Conservation (phyloP, 2,113 vertebrate species). For the Tyto alba region DNA sequence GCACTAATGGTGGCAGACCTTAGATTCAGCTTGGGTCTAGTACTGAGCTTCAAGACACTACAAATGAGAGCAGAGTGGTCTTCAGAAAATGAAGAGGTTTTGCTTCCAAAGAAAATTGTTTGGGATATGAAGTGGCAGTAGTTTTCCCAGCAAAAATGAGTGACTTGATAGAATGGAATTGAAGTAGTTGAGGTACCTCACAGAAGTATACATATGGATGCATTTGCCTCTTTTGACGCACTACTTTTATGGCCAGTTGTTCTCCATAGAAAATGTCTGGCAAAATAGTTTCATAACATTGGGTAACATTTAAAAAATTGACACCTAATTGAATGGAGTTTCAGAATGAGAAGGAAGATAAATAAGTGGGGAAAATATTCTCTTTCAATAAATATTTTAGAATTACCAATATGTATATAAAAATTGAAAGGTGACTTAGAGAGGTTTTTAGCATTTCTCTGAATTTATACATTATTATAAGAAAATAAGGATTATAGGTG, state of each 20-base stretch:
- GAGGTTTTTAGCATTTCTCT: neutral
- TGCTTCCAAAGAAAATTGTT: neutral
- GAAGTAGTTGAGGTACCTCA: neutral
- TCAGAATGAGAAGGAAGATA: neutral
- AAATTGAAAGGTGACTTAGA: neutral
- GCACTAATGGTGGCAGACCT: neutral
- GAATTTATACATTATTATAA: neutral
- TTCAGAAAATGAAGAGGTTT: neutral
- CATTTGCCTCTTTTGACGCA: neutral
- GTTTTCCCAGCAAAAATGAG: neutral
- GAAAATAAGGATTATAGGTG: neutral
- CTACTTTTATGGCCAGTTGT: neutral
- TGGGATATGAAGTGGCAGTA: neutral
- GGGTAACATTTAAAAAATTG: neutral
- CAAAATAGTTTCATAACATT: neutral
- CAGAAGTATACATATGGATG: rapidly evolving
- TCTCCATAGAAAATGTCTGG: neutral
- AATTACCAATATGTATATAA: neutral
- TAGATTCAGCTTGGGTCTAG: neutral
- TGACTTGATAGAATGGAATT: neutral
- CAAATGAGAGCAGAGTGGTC: neutral
- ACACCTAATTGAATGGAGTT: neutral
- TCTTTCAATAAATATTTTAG: neutral
- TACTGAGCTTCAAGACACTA: neutral
- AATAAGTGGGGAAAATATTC: neutral